Evolutionary conservation across 1,140 invertebrate species (phyloP), one percentile per base, ranked within the genome.

Genomic region (Procambarus clarkii): DNA sequence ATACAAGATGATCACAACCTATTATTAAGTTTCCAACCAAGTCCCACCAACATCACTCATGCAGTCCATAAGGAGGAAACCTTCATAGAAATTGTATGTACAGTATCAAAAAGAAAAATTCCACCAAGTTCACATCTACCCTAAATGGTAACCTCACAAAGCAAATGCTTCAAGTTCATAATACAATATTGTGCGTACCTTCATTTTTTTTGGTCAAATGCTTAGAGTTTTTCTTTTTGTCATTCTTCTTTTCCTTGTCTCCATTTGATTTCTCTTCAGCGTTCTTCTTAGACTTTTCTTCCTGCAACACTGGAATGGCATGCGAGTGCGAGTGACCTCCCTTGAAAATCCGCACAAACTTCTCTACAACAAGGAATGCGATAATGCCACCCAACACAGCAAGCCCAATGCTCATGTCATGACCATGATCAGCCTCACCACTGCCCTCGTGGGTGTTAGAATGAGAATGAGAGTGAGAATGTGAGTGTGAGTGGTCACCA

Each of bases 321-420:
- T 94, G 92, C 44, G 92, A 91, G 94, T 97, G 97, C 83, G 95
- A 95, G 94, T 97, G 96, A 69, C 96, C 96, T 54, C 97, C 97
- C 95, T 98, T 98, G 13, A 99, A 95, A 85, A 98, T 96, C 60
- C 98, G 95, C 0, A 99, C 98, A 93, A 97, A 95, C 95, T 99
- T 99, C 94, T 99, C 98, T 1, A 99, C 97, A 45, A 98, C 96
- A 45, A 99, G 95, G 94, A 99, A 99, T 58, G 96, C 96, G 60
- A 98, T 96, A 86, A 99, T 98, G n/a, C 98, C 98, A 78, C 96
- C 96, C 2, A 99, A 94, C 2, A 99, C 97, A 95, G 97, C 98
- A 11, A 99, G 94, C n/a, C 98, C 98, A 46, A 98, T 97, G 46
- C 96, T 96, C 94, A 97, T 96, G 93, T 99, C 97, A 94, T 97